Evolutionary conservation across 2,797 vertebrate genomes (phyloP).

Genomic region (Acridotheres tristis): DNA sequence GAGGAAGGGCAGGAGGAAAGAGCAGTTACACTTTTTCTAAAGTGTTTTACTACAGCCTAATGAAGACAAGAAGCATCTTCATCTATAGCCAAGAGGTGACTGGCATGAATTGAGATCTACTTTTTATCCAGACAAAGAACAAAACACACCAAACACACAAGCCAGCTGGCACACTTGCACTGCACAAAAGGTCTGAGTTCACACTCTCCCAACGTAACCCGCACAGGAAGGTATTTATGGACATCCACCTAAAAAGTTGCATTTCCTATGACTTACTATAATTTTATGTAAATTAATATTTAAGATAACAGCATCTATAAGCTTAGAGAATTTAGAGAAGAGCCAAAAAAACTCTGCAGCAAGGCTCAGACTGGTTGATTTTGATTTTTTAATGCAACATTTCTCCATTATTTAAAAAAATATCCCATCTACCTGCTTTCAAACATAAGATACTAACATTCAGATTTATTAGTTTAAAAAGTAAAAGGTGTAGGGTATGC

Average conservation of each 20-base stretch:
- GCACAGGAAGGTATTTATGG: neutral
- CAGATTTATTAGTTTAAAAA: neutral
- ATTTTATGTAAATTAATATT: neutral
- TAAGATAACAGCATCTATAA: neutral
- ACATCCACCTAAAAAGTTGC: neutral
- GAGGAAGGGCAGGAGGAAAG: too few relatives aligned
- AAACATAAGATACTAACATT: neutral
- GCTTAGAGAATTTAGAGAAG: neutral
- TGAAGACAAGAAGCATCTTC: neutral
- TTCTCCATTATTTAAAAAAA: neutral
- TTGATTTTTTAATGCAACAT: neutral
- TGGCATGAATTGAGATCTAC: neutral
- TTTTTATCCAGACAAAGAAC: neutral
- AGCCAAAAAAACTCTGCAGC: neutral
- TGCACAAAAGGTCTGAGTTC: neutral
- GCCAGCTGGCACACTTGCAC: neutral
- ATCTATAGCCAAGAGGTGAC: neutral
- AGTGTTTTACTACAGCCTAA: neutral
- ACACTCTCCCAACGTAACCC: neutral
- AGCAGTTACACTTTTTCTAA: neutral
- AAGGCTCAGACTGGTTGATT: neutral
- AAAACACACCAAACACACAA: neutral
- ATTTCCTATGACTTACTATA: neutral
- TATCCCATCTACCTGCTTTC: neutral
- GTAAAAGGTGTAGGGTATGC: neutral